Conservation (phyloP, 2,888 invertebrate genomes). For the Ornithoptera priamus region DNA sequence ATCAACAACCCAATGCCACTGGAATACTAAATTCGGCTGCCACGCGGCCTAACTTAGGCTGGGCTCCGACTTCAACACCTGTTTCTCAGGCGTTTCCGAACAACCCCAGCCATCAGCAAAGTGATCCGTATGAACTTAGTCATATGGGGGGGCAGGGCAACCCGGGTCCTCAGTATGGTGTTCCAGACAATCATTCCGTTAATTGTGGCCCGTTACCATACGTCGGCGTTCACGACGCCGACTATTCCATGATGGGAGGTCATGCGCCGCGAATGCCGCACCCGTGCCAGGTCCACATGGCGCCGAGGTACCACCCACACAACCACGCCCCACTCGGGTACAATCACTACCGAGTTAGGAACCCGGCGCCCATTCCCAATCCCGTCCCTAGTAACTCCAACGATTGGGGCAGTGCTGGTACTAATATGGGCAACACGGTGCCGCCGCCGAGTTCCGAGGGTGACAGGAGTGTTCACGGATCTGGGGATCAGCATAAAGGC, state of each 20-base stretch:
- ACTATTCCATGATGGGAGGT: neutral
- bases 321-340: neutral
- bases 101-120: neutral
- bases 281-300: neutral
- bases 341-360: neutral
- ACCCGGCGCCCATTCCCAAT: neutral
- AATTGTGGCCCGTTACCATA: neutral
- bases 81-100: neutral
- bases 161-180: neutral
- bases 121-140: neutral
- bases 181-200: neutral
- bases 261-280: neutral
- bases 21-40: neutral
- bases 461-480: neutral
- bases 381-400: neutral
- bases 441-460: neutral
- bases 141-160: neutral
- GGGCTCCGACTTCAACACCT: neutral
- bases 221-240: neutral
- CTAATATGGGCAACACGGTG: conserved; percentile 1
- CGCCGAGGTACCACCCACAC: neutral
- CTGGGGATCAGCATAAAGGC: conserved; percentile 2
- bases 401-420: neutral
- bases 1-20: neutral
- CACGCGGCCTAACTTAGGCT: neutral